These are phyloP conservation scores for Hipparchia sbordonii DNA, from an alignment of 2,888 invertebrate species.

Conservation along the genomic window DNA sequence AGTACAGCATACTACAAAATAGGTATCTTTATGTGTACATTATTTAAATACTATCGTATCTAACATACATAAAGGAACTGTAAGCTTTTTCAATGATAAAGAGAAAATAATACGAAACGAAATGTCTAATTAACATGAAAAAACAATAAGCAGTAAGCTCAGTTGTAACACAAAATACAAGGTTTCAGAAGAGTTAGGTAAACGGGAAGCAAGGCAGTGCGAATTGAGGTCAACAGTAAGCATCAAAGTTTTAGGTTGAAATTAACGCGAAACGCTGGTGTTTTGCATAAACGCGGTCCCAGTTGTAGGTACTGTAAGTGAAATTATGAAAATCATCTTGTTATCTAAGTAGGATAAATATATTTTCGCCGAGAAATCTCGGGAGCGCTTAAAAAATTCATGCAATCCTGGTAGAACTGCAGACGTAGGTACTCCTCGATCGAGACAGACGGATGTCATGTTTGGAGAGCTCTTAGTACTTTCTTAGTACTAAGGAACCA, in stretches of 20 bases:
- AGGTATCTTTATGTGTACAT: too few relatives aligned
- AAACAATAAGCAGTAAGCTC: not conserved
- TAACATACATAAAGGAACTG: not conserved
- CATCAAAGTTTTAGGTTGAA: constrained; percentile 17
- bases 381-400: constrained; percentile 55
- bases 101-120: not conserved
- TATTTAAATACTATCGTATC: too few relatives aligned
- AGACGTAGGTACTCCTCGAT: constrained; percentile 36
- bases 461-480: not conserved
- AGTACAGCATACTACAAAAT: too few relatives aligned
- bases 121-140: not conserved
- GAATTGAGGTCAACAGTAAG: constrained; percentile 8
- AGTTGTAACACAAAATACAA: not conserved
- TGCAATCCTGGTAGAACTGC: constrained; percentile 50
- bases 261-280: constrained; percentile 5
- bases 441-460: constrained; percentile 15
- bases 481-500: too few relatives aligned
- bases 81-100: not conserved
- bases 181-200: not conserved
- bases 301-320: constrained; percentile 12
- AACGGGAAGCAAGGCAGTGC: not conserved
- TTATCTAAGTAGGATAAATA: constrained; percentile 39
- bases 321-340: constrained; percentile 24
- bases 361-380: constrained; percentile 48
- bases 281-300: constrained; percentile 13